Conservation (phyloP, 2,113 vertebrate species). For the Marmota flaviventris region DNA sequence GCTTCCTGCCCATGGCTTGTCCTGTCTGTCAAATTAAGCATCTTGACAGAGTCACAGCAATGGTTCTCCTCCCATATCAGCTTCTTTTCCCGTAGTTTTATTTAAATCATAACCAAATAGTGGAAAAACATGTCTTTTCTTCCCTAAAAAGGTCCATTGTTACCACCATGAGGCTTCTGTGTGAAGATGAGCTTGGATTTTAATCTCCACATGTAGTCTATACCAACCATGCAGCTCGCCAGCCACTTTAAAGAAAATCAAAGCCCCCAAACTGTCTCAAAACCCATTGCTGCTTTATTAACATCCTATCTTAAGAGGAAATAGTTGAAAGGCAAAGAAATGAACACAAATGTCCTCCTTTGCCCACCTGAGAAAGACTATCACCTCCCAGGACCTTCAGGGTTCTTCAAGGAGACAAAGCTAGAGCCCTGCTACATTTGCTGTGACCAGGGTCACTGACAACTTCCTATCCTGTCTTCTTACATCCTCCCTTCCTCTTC, state of each 20-base stretch:
- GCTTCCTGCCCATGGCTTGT: background rate
- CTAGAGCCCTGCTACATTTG: background rate
- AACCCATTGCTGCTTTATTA: background rate
- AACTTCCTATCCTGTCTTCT: background rate
- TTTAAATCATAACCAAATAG: slow-evolving; percentile 31
- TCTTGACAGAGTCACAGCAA: background rate
- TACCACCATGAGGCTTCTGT: background rate
- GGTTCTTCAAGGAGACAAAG: background rate
- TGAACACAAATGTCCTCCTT: background rate
- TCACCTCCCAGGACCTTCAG: background rate
- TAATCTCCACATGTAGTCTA: background rate
- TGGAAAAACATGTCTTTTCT: background rate
- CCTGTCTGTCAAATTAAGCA: background rate
- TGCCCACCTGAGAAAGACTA: background rate
- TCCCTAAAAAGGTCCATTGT: background rate
- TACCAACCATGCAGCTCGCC: background rate
- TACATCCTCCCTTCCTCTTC: background rate
- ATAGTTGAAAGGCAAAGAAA: background rate
- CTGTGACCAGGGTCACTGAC: no score
- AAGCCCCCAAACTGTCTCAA: background rate
- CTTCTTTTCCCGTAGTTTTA: slow-evolving; percentile 6
- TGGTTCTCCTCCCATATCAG: background rate
- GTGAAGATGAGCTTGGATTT: slow-evolving; percentile 12
- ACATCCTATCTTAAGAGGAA: background rate
- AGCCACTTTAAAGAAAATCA: background rate